Evolutionary conservation across 2,888 invertebrate genomes (phyloP).

Genomic region (Acleris holmiana): DNA sequence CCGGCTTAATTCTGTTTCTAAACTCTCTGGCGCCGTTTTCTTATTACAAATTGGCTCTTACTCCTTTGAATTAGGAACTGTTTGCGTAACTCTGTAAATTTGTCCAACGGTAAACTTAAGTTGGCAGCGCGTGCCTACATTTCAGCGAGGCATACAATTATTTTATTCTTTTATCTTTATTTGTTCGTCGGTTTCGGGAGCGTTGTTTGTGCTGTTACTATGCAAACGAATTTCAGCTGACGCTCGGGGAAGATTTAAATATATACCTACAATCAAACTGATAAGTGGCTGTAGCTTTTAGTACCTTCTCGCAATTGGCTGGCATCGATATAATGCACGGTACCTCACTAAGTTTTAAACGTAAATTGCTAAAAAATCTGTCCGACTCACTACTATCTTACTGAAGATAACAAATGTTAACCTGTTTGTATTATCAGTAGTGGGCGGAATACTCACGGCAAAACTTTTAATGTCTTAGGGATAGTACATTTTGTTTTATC

Average conservation of each 20-base stretch:
- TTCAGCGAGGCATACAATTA: conserved; percentile 36
- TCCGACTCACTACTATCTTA: too few relatives aligned
- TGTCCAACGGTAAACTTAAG: conserved; percentile 20
- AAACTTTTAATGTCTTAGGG: too few relatives aligned
- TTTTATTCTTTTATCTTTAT: conserved; percentile 38
- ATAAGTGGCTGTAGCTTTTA: too few relatives aligned
- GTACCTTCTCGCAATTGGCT: too few relatives aligned
- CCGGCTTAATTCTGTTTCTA: conserved; percentile 6
- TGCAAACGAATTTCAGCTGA: conserved; percentile 4
- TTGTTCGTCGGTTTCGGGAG: conserved; percentile 23
- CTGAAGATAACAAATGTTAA: too few relatives aligned
- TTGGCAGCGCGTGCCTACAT: conserved; percentile 23
- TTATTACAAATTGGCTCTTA: not conserved
- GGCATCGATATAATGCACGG: too few relatives aligned
- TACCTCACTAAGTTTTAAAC: too few relatives aligned
- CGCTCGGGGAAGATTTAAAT: not conserved
- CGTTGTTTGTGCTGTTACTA: conserved; percentile 2
- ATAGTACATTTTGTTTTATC: too few relatives aligned
- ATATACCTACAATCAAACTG: too few relatives aligned
- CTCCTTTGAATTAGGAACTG: not conserved
- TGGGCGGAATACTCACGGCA: too few relatives aligned
- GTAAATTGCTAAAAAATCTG: too few relatives aligned
- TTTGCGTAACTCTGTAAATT: not conserved
- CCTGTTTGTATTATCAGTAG: too few relatives aligned
- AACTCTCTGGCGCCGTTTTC: not conserved